Percentiles rank a stretch among this genome's conserved stretches.
phyloP scores from a whole-genome alignment of 2,888 invertebrate genomes.

The Trachelus tabidus region DNA sequence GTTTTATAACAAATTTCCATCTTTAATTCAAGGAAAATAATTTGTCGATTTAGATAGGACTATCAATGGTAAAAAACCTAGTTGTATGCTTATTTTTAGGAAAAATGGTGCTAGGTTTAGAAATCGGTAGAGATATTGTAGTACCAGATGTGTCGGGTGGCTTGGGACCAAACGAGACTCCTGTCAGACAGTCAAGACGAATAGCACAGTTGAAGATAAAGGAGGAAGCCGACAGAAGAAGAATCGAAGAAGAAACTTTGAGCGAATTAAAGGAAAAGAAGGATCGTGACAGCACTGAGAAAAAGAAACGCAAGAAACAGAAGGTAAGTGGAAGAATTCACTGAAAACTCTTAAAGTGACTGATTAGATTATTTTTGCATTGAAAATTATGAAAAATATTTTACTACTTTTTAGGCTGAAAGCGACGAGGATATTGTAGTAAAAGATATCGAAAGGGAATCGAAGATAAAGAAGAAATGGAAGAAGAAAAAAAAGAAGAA shows the following conservation, averaged over 20 bases:
- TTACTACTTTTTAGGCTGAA: slow-evolving; percentile 19
- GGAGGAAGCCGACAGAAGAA: slow-evolving; percentile 83
- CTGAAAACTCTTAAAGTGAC: background rate
- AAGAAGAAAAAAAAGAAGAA: slow-evolving; percentile 64
- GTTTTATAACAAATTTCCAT: background rate
- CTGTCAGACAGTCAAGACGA: slow-evolving; percentile 83
- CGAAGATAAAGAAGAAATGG: slow-evolving; percentile 63
- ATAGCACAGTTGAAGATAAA: slow-evolving; percentile 90
- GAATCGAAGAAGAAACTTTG: slow-evolving; percentile 80
- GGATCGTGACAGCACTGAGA: slow-evolving; percentile 56
- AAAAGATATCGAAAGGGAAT: slow-evolving; percentile 49
- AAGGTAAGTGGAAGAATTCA: slow-evolving; percentile 35
- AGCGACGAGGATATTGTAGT: slow-evolving; percentile 47
- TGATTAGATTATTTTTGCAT: background rate
- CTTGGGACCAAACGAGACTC: slow-evolving; percentile 62
- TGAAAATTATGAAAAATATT: no score
- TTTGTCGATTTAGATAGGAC: background rate
- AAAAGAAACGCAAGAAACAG: slow-evolving; percentile 59
- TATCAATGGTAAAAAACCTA: background rate
- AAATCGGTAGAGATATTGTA: slow-evolving; percentile 63
- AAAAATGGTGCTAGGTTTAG: slow-evolving; percentile 67
- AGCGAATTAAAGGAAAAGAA: slow-evolving; percentile 74
- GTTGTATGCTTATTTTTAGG: slow-evolving; percentile 41
- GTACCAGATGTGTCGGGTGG: slow-evolving; percentile 31
- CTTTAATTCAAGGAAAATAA: background rate